Evolutionary conservation across 2,888 invertebrate species (phyloP).

Genomic region (Metellina segmentata): DNA sequence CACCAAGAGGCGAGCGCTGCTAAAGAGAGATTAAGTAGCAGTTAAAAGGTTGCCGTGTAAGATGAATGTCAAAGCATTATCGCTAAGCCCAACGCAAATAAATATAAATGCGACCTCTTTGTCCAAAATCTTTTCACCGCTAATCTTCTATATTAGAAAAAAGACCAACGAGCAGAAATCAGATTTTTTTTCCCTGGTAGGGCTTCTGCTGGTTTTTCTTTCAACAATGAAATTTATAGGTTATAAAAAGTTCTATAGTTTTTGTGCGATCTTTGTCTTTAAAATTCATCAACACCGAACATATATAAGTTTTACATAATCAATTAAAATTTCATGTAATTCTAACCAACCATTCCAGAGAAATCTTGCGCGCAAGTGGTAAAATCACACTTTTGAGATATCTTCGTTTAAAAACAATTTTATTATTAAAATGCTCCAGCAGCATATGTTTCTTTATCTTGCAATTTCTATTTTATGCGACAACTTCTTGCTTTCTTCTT

Average conservation of each 20-base stretch:
- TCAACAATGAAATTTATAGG: background rate
- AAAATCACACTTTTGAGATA: too few species aligned
- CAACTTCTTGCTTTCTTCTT: too few species aligned
- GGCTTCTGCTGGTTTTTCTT: background rate
- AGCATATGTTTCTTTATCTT: too few species aligned
- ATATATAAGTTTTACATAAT: too few species aligned
- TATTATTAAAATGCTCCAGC: too few species aligned
- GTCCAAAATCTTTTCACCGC: background rate
- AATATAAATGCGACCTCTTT: background rate
- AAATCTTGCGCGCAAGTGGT: too few species aligned
- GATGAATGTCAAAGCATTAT: slow-evolving; percentile 16
- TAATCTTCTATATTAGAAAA: background rate
- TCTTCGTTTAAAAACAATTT: too few species aligned
- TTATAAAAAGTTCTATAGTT: background rate
- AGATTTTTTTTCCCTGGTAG: background rate
- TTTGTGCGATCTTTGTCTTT: background rate
- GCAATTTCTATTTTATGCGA: too few species aligned
- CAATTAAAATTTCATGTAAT: too few species aligned
- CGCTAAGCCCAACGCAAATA: background rate
- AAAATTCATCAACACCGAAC: too few species aligned
- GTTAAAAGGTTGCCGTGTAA: slow-evolving; percentile 25
- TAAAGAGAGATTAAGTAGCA: slow-evolving; percentile 27
- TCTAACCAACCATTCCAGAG: too few species aligned
- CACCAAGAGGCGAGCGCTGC: background rate
- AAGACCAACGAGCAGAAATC: background rate